Conservation (phyloP, 2,113 vertebrate species). For the Pteropus alecto region DNA sequence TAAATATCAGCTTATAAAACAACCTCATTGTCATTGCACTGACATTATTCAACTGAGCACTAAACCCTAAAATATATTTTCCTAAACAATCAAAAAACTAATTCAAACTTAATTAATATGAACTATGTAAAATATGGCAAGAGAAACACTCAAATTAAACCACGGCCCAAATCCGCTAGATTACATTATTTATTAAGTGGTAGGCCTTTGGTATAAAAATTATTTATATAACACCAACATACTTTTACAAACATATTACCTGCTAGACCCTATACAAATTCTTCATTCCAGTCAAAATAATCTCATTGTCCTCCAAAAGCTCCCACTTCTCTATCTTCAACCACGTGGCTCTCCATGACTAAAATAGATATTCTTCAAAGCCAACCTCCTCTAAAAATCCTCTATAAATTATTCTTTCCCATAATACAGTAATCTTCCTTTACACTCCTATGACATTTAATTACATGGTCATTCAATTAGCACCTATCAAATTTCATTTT, state of each 20-base stretch:
- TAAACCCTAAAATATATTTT: neutral
- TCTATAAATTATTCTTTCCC: neutral
- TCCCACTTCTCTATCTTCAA: neutral
- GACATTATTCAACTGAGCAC: constrained; percentile 17
- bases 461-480: neutral
- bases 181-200: neutral
- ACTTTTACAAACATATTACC: constrained; percentile 10
- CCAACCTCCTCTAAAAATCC: neutral
- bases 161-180: neutral
- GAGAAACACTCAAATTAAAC: neutral
- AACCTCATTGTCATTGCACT: neutral
- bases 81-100: neutral
- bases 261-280: neutral
- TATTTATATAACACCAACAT: neutral
- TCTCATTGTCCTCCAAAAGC: neutral
- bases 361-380: neutral
- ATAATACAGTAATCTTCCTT: neutral
- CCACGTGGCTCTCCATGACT: neutral
- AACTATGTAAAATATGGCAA: neutral
- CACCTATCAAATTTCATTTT: constrained; percentile 32
- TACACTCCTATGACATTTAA: constrained; percentile 14
- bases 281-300: neutral
- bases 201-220: neutral
- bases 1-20: neutral
- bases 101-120: constrained; percentile 29